Percentiles rank a stretch among this genome's conserved stretches.
Conservation (phyloP, 2,888 invertebrate species). For the Amphipyra berbera region DNA sequence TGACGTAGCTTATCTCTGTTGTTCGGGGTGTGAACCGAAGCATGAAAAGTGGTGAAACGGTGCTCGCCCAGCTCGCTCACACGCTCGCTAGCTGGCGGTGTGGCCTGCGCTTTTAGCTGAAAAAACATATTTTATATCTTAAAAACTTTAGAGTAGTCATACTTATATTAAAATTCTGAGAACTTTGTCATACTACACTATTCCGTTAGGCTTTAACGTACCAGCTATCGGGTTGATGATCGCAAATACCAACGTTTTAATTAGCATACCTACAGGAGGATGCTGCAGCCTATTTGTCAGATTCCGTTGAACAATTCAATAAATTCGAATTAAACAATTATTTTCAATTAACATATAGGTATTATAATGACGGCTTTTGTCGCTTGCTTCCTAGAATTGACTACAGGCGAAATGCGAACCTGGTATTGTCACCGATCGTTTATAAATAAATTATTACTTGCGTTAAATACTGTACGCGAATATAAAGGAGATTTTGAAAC, state of each 20-base stretch:
- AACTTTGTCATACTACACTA: constrained; percentile 31
- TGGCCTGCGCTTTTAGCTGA: too few relatives aligned
- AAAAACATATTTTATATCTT: too few relatives aligned
- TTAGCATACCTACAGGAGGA: too few relatives aligned
- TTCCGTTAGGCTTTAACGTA: constrained; percentile 26
- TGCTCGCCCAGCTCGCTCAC: too few relatives aligned
- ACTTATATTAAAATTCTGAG: constrained; percentile 21
- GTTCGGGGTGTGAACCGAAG: too few relatives aligned
- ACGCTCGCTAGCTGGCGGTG: too few relatives aligned
- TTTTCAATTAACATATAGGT: constrained; percentile 4
- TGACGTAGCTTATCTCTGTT: too few relatives aligned
- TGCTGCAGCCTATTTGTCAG: too few relatives aligned
- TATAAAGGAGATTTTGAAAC: neutral
- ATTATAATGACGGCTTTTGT: too few relatives aligned
- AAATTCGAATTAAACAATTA: constrained; percentile 33
- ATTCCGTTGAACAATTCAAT: constrained; percentile 3
- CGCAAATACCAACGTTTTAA: too few relatives aligned
- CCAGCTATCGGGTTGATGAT: too few relatives aligned
- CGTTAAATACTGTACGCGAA: constrained; percentile 11
- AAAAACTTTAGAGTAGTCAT: constrained; percentile 23
- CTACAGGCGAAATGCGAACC: constrained; percentile 12
- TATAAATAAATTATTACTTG: constrained; percentile 15
- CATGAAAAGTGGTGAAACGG: too few relatives aligned
- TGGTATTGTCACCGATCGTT: constrained; percentile 14
- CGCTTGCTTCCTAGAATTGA: constrained; percentile 19